Conservation (phyloP, 1,140 invertebrate genomes). For the Cylas formicarius region DNA sequence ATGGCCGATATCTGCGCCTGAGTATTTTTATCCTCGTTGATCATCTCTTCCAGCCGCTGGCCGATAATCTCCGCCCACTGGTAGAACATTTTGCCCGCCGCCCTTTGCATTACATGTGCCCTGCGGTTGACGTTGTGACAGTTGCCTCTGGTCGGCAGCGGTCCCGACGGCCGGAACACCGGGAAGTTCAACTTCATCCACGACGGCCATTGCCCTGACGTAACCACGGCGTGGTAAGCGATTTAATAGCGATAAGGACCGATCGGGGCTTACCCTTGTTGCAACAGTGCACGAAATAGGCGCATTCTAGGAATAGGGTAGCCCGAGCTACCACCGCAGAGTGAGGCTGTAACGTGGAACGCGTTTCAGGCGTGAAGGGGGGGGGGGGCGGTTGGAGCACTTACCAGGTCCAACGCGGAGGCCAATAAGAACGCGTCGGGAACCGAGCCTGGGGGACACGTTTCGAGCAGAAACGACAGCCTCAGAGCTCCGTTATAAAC, state of each 20-base stretch:
- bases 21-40: constrained; percentile 66
- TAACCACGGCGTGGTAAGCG: background rate
- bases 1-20: constrained; percentile 60
- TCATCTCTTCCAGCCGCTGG: constrained; percentile 75
- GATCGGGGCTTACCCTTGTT: constrained; percentile 65
- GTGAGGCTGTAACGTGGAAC: constrained; percentile 63
- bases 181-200: constrained; percentile 89
- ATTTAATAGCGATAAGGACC: background rate
- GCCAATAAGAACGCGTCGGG: constrained; percentile 94
- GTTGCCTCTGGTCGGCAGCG: constrained; percentile 42
- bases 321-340: constrained; percentile 89
- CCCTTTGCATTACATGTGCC: constrained; percentile 76
- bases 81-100: constrained; percentile 94
- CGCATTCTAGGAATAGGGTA: constrained; percentile 86
- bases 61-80: constrained; percentile 92
- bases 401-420: constrained; percentile 90
- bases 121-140: constrained; percentile 52
- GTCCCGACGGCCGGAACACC: constrained; percentile 68
- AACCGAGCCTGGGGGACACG: constrained; percentile 87
- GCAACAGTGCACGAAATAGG: constrained; percentile 93
- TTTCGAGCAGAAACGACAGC: constrained; percentile 87
- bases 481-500: constrained; percentile 75
- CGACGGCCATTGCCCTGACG: constrained; percentile 73
- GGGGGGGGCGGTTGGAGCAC: constrained; percentile 16
- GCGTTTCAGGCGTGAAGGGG: constrained; percentile 2